Evolutionary conservation across 2,888 invertebrate species (phyloP).

Genomic region (Eristalis intricaria): DNA sequence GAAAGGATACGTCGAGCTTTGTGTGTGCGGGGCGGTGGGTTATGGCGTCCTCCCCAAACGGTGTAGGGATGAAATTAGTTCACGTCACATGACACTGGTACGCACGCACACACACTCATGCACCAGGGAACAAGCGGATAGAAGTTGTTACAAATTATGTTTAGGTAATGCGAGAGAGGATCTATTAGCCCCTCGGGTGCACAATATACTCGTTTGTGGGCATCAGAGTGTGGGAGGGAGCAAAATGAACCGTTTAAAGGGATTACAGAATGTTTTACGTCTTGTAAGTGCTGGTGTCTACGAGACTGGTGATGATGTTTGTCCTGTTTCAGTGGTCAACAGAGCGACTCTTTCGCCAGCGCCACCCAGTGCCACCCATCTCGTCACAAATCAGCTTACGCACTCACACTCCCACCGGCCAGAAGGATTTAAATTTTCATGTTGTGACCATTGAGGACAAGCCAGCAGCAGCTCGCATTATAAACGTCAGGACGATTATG

Average conservation of each 20-base stretch:
- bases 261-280: slow-evolving; percentile 53
- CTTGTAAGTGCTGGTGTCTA: slow-evolving; percentile 54
- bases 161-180: slow-evolving; percentile 58
- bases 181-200: slow-evolving; percentile 62
- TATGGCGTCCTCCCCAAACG: not conserved
- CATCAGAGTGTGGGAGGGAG: not conserved
- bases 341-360: not conserved
- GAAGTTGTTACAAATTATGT: slow-evolving; percentile 65
- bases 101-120: not conserved
- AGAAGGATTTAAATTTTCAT: not conserved
- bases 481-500: too few species aligned
- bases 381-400: not conserved
- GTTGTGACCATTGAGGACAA: not conserved
- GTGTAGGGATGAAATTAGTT: slow-evolving; percentile 3
- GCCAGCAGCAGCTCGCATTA: not conserved
- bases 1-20: not conserved
- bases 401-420: not conserved
- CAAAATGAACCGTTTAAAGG: slow-evolving; percentile 38
- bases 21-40: not conserved
- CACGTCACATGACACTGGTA: not conserved
- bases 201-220: slow-evolving; percentile 8
- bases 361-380: not conserved
- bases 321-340: slow-evolving; percentile 1
- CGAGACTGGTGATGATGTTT: slow-evolving; percentile 5
- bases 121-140: not conserved